Evolutionary conservation across 2,888 invertebrate species (phyloP).

Genomic region (Drosophila kuntzei): DNA sequence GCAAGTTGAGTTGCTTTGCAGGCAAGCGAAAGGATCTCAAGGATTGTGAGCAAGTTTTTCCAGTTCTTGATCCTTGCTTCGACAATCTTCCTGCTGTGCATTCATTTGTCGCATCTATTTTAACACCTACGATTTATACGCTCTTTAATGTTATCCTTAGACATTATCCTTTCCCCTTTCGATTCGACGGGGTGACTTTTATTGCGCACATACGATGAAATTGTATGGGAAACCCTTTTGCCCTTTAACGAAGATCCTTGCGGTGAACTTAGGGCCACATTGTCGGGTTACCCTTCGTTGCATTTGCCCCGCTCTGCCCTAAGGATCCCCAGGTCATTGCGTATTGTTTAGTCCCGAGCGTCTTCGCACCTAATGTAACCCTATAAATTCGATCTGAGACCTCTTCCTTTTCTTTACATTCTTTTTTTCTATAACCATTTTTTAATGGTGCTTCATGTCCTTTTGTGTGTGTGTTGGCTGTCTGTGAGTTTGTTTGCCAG

Average conservation of each 20-base stretch:
- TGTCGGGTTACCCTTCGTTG: conserved; percentile 39
- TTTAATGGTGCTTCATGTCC: conserved; percentile 66
- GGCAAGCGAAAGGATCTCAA: background rate
- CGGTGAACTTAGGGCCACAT: conserved; percentile 56
- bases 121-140: conserved; percentile 65
- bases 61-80: background rate
- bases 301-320: conserved; percentile 4
- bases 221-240: conserved; percentile 38
- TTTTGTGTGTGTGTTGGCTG: conserved; percentile 31
- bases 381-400: conserved; percentile 53
- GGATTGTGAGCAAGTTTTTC: background rate
- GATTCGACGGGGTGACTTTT: conserved; percentile 46
- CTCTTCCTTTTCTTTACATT: conserved; percentile 3
- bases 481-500: conserved; percentile 55
- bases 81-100: conserved; percentile 3
- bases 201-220: conserved; percentile 48
- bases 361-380: conserved; percentile 68
- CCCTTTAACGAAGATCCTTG: conserved; percentile 45
- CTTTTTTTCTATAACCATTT: conserved; percentile 48
- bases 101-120: conserved; percentile 52
- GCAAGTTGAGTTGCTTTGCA: background rate
- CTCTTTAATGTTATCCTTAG: conserved; percentile 26
- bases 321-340: conserved; percentile 19
- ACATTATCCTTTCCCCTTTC: conserved; percentile 18
- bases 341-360: conserved; percentile 17